Evolutionary conservation across 2,888 invertebrate genomes (phyloP), one percentile per base, ranked within the genome.

Genomic region (Timandra comae): DNA sequence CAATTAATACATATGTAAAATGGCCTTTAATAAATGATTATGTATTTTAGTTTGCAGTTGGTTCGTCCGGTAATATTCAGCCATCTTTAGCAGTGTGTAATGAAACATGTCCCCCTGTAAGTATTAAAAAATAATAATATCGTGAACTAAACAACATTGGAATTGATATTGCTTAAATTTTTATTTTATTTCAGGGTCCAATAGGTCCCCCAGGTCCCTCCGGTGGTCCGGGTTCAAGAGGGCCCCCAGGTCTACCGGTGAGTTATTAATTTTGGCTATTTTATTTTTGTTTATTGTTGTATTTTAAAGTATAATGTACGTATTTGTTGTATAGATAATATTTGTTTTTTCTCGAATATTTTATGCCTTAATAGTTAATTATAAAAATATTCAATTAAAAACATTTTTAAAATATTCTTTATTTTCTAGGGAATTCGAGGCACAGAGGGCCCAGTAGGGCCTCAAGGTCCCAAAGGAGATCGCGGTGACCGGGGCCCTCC

Each of bases 401-500:
- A n/a, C n/a, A n/a, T n/a, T n/a, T n/a, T n/a, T n/a, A n/a, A n/a
- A n/a, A n/a, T n/a, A n/a, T n/a, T n/a, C n/a, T n/a, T 36, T 30
- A 32, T 19, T 38, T 60, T 61, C 19, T 37, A 82, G 82, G 81
- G 82, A 3, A 24, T 56, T 7, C 63, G 81, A 8, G 84, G 84
- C 1, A 29, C 28, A 2, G 52, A 56, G 23, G 82, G 82, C 0
- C 56, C 56, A 0, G 35, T 48, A 0, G 82, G 80, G 2, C 43
- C 43, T 0, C 39, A 47, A 0, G 81, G 79, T 1, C 38, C 41
- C 0, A 70, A 66, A 46, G 82, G 85, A 0, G 66, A 69, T 0
- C 67, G 41, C 56, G 89, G 89, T 2, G 74, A 68, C 2, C 79
- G 74, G 1, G 90, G 90, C 1, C 57, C 58, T 7, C 72, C 79